A percentile compares a stretch with the other conserved stretches of the same genome.
These are phyloP conservation scores for Propithecus perrieri DNA, from an alignment of 2,797 vertebrate species.

Conservation along the genomic window DNA sequence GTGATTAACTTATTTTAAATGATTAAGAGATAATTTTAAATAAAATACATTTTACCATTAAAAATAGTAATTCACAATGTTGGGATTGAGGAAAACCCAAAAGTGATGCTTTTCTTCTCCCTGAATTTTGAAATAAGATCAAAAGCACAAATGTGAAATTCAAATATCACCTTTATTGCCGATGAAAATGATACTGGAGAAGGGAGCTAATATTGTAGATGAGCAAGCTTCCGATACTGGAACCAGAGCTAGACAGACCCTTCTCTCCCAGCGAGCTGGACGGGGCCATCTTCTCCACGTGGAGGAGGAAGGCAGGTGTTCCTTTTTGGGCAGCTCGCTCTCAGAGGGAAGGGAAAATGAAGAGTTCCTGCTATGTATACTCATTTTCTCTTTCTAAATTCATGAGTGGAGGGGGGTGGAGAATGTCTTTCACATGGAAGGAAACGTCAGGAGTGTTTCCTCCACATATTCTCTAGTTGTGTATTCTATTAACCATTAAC, in stretches of 20 bases:
- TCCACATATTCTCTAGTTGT: neutral
- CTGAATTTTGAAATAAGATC: neutral
- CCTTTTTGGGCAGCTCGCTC: neutral
- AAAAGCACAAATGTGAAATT: neutral
- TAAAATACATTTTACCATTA: constrained; percentile 4
- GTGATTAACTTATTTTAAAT: neutral
- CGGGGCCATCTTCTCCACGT: neutral
- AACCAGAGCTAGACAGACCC: neutral
- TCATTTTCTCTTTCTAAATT: neutral
- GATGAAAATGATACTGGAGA: neutral
- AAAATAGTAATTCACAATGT: neutral
- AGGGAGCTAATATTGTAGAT: neutral
- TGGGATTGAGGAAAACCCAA: neutral
- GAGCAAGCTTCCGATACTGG: neutral
- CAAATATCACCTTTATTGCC: neutral
- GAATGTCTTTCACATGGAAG: neutral
- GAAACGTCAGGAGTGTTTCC: neutral
- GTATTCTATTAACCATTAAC: neutral
- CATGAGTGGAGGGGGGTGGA: neutral
- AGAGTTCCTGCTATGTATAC: neutral
- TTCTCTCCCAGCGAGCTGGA: fast-evolving
- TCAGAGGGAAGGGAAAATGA: neutral
- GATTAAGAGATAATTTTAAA: neutral
- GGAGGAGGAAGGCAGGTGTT: neutral
- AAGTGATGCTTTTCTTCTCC: neutral